Conservation (phyloP, 2,113 vertebrate species). For the Stercorarius parasiticus region DNA sequence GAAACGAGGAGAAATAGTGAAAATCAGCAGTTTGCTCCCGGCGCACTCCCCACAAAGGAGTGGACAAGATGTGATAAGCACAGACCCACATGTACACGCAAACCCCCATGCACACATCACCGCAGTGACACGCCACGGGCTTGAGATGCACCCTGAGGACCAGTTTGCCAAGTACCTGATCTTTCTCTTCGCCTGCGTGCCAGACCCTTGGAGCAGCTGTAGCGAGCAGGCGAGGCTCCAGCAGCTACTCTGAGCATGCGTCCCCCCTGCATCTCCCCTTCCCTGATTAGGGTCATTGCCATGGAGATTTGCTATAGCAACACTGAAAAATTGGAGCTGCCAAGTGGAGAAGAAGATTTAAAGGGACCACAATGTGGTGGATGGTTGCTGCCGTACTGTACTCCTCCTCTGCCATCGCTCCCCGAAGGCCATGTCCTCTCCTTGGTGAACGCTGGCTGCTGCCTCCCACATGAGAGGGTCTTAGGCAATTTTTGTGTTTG, state of each 20-base stretch:
- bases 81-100: fast-evolving
- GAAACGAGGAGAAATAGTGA: neutral
- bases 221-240: constrained; percentile 23
- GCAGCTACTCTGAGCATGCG: constrained; percentile 61
- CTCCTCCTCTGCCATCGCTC: neutral
- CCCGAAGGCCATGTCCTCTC: neutral
- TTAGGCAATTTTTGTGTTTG: neutral
- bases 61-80: fast-evolving
- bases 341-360: constrained; percentile 59
- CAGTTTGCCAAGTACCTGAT: constrained; percentile 35
- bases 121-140: fast-evolving
- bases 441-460: neutral
- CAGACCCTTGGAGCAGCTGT: constrained; percentile 12
- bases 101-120: fast-evolving
- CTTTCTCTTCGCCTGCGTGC: neutral
- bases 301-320: constrained; percentile 67
- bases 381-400: neutral
- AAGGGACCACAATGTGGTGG: constrained; percentile 26
- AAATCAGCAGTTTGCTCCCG: neutral
- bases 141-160: neutral
- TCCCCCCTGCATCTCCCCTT: constrained; percentile 6
- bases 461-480: neutral
- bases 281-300: constrained; percentile 58
- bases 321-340: constrained; percentile 50
- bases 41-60: neutral